Percentiles rank a stretch among this genome's conserved stretches.
Evolutionary conservation across 2,888 invertebrate species (phyloP).

Genomic region (Priocnemis perturbator): DNA sequence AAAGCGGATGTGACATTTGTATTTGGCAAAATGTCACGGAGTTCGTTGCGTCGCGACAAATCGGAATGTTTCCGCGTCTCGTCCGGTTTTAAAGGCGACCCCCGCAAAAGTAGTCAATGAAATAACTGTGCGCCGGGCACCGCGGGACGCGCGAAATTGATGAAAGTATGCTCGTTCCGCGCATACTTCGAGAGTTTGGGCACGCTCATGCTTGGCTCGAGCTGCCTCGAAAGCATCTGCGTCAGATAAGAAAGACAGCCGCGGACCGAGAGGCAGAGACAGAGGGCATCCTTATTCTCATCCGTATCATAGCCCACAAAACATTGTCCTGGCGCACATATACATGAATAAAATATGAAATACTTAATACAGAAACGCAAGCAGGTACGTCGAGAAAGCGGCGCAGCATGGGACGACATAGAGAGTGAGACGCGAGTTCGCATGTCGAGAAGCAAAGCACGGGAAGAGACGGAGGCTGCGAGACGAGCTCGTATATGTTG

Average conservation of each 20-base stretch:
- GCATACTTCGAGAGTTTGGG: conserved; percentile 65
- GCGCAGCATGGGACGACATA: no score
- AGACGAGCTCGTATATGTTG: not conserved
- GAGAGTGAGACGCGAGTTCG: no score
- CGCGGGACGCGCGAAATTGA: conserved; percentile 65
- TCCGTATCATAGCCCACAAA: no score
- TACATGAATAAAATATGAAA: no score
- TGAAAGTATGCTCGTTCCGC: conserved; percentile 66
- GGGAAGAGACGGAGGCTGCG: conserved; percentile 3
- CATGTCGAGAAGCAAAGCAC: no score
- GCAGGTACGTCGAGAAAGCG: no score
- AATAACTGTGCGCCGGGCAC: conserved; percentile 38
- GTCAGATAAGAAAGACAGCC: conserved; percentile 4
- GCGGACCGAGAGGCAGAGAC: not conserved
- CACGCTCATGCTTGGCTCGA: conserved; percentile 33
- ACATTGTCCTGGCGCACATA: no score
- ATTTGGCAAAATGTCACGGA: conserved; percentile 14
- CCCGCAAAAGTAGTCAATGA: conserved; percentile 44
- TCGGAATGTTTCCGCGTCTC: no score
- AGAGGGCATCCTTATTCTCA: not conserved
- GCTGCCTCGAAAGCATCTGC: conserved; percentile 30
- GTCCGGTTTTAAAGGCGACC: no score
- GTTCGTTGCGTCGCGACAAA: no score
- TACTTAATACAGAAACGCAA: no score
- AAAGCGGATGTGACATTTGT: no score